Percentiles rank a stretch among this genome's conserved stretches.
These are phyloP conservation scores for Muntiacus muntjak DNA, from an alignment of 2,113 vertebrate species.

Conservation along the genomic window DNA sequence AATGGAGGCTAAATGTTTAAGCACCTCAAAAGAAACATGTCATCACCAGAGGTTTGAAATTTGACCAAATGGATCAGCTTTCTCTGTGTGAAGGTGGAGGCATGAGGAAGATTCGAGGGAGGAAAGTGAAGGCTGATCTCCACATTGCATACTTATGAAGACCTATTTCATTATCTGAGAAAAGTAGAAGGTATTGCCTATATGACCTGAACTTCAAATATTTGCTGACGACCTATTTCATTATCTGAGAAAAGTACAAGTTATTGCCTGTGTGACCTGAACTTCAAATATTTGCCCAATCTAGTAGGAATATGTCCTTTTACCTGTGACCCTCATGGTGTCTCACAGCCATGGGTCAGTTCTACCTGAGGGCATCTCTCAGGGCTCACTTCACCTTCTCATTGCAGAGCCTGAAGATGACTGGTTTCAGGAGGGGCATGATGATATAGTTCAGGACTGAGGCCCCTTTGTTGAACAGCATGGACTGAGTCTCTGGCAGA, in stretches of 20 bases:
- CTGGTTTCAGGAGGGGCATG: conserved; percentile 41
- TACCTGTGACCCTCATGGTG: background rate
- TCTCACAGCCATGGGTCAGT: background rate
- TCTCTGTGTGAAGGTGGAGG: background rate
- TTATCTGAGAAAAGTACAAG: background rate
- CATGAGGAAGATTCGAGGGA: background rate
- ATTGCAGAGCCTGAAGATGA: conserved; percentile 48
- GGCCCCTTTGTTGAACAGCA: conserved; percentile 33
- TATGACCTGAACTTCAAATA: background rate
- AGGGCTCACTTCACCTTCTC: conserved; percentile 29
- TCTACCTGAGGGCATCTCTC: background rate
- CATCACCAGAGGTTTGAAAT: background rate
- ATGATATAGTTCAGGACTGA: conserved; percentile 19
- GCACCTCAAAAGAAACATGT: background rate
- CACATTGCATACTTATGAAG: background rate
- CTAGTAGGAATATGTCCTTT: background rate
- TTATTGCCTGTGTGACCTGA: background rate
- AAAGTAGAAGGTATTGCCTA: background rate
- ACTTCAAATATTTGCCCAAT: background rate
- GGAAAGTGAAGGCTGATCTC: background rate
- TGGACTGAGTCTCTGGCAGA: background rate
- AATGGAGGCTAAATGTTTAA: background rate
- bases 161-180: background rate
- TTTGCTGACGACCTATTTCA: background rate
- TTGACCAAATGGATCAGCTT: background rate